A percentile compares a stretch with the other conserved stretches of the same genome.
phyloP scores from a whole-genome alignment of 2,113 vertebrate genomes.

The Trinectes maculatus region DNA sequence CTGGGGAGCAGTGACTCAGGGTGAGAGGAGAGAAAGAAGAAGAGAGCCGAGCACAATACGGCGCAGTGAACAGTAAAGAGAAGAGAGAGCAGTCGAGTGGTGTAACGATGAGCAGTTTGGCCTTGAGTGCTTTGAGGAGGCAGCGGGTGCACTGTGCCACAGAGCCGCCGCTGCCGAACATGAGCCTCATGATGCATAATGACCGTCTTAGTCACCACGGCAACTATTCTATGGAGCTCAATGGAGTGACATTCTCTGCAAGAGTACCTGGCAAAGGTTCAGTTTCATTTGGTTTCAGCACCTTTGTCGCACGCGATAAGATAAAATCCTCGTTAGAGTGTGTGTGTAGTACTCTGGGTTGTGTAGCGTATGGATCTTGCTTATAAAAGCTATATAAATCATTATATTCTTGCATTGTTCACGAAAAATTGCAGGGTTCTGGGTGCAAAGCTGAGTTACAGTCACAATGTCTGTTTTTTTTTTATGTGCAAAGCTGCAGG shows the following conservation, averaged over 20 bases:
- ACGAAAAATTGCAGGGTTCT: too few species aligned
- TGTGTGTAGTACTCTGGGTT: too few species aligned
- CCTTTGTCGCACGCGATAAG: neutral
- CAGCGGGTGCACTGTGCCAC: slow-evolving; percentile 52
- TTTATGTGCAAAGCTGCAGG: too few species aligned
- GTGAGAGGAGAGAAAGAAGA: slow-evolving; percentile 64
- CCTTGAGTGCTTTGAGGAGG: slow-evolving; percentile 73
- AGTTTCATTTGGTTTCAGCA: slow-evolving; percentile 20
- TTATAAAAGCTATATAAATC: too few species aligned
- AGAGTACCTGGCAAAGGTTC: slow-evolving; percentile 18
- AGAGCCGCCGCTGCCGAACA: slow-evolving; percentile 58
- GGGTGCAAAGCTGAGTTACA: too few species aligned
- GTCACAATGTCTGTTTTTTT: too few species aligned
- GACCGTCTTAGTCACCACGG: slow-evolving; percentile 71
- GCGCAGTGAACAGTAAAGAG: slow-evolving; percentile 11
- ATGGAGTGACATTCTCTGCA: slow-evolving; percentile 23
- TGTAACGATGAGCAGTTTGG: slow-evolving; percentile 71
- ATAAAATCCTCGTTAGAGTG: neutral
- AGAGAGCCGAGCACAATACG: slow-evolving; percentile 52
- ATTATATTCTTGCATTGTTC: too few species aligned
- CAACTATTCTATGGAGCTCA: slow-evolving; percentile 59
- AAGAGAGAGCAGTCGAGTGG: slow-evolving; percentile 40
- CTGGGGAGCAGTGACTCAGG: slow-evolving; percentile 72
- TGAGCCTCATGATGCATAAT: slow-evolving; percentile 58
- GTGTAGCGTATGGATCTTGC: too few species aligned